These are phyloP conservation scores for Lerista edwardsae DNA, from an alignment of 2,797 vertebrate genomes.

Conservation along the genomic window DNA sequence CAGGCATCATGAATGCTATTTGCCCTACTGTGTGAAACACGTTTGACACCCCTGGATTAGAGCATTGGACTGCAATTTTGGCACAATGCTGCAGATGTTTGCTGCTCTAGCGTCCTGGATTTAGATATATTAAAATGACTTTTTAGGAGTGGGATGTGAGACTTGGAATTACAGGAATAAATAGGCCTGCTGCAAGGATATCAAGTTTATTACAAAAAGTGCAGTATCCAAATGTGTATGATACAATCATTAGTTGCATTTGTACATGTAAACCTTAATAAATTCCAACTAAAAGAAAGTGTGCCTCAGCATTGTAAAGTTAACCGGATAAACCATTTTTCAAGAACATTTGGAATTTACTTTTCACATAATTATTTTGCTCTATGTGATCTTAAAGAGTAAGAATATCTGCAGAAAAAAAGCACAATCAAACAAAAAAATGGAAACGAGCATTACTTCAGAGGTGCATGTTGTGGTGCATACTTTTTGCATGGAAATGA, in stretches of 20 bases:
- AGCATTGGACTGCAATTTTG: neutral
- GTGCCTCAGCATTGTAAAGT: constrained; percentile 37
- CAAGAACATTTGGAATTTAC: neutral
- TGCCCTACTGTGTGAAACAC: too few relatives aligned
- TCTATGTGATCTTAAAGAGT: constrained; percentile 47
- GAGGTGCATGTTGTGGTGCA: constrained; percentile 22
- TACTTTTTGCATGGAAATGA: constrained; percentile 53
- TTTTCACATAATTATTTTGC: constrained; percentile 16
- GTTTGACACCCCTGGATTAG: too few relatives aligned
- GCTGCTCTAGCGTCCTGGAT: neutral
- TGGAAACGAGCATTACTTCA: constrained; percentile 39
- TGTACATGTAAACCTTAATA: constrained; percentile 86
- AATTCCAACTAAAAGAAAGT: constrained; percentile 76
- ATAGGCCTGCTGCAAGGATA: constrained; percentile 65
- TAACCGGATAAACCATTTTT: constrained; percentile 30
- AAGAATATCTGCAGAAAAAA: constrained; percentile 18
- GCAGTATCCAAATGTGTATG: constrained; percentile 82
- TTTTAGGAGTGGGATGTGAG: neutral
- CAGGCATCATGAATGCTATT: too few relatives aligned
- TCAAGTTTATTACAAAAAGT: constrained; percentile 86
- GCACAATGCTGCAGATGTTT: neutral
- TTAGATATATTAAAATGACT: neutral
- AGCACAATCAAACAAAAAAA: constrained; percentile 45
- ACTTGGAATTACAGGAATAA: constrained; percentile 60
- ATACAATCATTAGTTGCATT: constrained; percentile 76